Evolutionary conservation across 2,888 invertebrate genomes (phyloP).

Genomic region (Lottia gigantea): DNA sequence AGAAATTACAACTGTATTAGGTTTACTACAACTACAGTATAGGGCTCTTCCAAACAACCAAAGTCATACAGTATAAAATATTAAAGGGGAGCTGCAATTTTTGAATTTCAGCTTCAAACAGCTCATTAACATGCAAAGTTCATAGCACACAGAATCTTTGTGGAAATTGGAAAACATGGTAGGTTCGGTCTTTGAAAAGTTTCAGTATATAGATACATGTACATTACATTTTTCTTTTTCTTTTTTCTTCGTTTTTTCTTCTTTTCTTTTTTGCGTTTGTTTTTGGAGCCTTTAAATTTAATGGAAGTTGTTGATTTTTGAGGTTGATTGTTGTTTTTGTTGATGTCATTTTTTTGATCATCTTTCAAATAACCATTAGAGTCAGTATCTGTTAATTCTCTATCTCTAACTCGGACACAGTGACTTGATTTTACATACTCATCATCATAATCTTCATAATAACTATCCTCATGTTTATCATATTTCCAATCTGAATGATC

Average conservation of each 20-base stretch:
- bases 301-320: not conserved
- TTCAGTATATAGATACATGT: too few relatives aligned
- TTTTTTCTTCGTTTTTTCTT: not conserved
- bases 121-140: too few relatives aligned
- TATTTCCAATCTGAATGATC: slow-evolving; percentile 10
- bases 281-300: not conserved
- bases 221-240: not conserved
- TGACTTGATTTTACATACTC: not conserved
- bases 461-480: not conserved
- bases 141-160: too few relatives aligned
- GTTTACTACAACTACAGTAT: too few relatives aligned
- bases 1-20: too few relatives aligned
- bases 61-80: too few relatives aligned
- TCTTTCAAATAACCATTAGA: not conserved
- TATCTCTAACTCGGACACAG: not conserved
- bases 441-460: not conserved
- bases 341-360: not conserved
- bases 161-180: too few relatives aligned
- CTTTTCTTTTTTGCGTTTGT: not conserved
- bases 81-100: too few relatives aligned
- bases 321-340: not conserved
- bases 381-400: not conserved
- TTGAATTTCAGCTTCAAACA: too few relatives aligned
- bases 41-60: too few relatives aligned
- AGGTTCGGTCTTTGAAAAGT: too few relatives aligned